Evolutionary conservation across 2,797 vertebrate species (phyloP), one percentile per base, ranked within the genome.

Genomic region (Lycodopsis pacificus): DNA sequence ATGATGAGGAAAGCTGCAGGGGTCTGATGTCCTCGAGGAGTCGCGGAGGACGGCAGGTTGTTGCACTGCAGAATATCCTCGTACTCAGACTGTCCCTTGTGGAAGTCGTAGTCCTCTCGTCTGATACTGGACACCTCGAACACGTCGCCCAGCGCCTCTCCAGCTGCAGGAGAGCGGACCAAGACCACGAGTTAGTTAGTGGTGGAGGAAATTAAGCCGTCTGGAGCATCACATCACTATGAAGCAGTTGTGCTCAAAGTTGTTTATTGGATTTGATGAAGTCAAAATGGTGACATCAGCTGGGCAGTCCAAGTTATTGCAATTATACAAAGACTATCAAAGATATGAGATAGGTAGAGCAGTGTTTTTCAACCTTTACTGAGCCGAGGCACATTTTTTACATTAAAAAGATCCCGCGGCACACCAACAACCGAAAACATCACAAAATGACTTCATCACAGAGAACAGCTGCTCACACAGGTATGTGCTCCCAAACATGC

Each of bases 1-100:
- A 96, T 94, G 88, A 96, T 95, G 91, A 96, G 95, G 91, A 96
- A 96, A 11, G 96, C 96, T 0, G 95, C 93, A 2, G 96, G 96
- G n/a, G 94, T 65, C 86, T 96, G 96, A 84, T 96, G 96, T 66
- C 96, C 96, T 6, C 96, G 92, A 17, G 96, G 95, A 3, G 95
- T 96, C 5, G 88, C 88, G 0, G 95, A 88, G 22, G 96, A 96
- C 0, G 95, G 94, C 79, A 95, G 89, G 89, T 96, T 95, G 94
- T 96, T 96, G 89, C 74, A 77, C 92, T 96, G 96, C 69, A 96
- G 92, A 30, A 96, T 92, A 1, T 96, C 96, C 88, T 96, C 95
- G 1, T 96, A 96, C 86, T 96, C 96, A 9, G 96, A 96, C 87
- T 95, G 94, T 19, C 96, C 96, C 62, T 94, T 93, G 88, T 96